Evolutionary conservation across 2,888 invertebrate species (phyloP), one percentile per base, ranked within the genome.

Genomic region (Copidosoma aretas): DNA sequence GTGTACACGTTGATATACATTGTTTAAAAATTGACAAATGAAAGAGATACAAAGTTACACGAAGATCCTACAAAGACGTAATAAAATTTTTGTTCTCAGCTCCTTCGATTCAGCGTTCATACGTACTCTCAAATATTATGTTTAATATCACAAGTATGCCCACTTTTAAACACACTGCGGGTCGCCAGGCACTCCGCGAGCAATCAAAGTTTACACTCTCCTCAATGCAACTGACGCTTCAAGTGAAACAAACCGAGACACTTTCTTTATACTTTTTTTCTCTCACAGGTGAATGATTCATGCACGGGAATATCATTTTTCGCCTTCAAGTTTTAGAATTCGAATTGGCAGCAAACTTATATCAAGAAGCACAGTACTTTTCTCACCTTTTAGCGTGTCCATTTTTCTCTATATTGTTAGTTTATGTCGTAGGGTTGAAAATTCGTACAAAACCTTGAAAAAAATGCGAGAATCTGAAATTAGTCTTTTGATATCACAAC

Each of bases 111-210:
- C n/a, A n/a, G n/a, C n/a, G n/a, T n/a, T n/a, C n/a, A n/a, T n/a
- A n/a, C n/a, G n/a, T 32, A 5, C 32, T 5, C 32, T n/a, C 51
- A n/a, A 32, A 46, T 8, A 15, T 71, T 62, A 71, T 56, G 54
- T 52, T 69, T 72, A 70, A 67, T 73, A 72, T 73, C 73, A 72
- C 72, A 71, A 72, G 68, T 72, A 68, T 67, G 68, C 68, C 64
- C 69, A 68, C 57, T 51, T 68, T 64, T 22, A 8, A 60, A 61
- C 25, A 43, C 54, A 58, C 19, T 41, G 39, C 53, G 22, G 32
- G 21, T 58, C 57, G 19, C 52, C 52, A 67, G 61, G 67, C 57
- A 59, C 67, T 25, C 53, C 62, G 57, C 12, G 58, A 49, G 32
- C 0, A 39, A 60, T 32, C 43, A 17, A 46, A 2, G 12, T 46